These are phyloP conservation scores for Pygoscelis adeliae DNA, from an alignment of 2,113 vertebrate species.

Conservation along the genomic window DNA sequence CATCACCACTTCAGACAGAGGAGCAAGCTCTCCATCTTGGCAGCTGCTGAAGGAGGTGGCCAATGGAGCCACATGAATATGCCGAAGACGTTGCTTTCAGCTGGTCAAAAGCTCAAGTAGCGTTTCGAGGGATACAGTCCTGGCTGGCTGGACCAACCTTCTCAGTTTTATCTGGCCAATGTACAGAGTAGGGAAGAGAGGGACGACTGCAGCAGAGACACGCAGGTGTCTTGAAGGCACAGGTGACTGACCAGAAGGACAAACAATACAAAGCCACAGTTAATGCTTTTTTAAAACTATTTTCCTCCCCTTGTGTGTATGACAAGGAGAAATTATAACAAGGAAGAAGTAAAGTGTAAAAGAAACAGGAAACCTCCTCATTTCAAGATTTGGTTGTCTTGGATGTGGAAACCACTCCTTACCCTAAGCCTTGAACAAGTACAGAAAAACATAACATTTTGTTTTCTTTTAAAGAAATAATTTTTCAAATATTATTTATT, in stretches of 20 bases:
- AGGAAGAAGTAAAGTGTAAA: not conserved
- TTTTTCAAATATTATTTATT: not conserved
- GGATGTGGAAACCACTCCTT: not conserved
- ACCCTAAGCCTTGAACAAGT: not conserved
- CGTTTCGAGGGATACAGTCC: not conserved
- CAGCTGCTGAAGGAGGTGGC: not conserved
- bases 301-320: not conserved
- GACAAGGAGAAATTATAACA: not conserved
- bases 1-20: not conserved
- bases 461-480: not conserved
- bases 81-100: not conserved
- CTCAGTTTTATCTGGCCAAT: not conserved
- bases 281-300: not conserved
- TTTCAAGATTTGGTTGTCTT: not conserved
- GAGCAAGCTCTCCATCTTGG: not conserved
- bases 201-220: not conserved
- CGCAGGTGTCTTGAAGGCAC: not conserved
- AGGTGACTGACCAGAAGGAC: not conserved
- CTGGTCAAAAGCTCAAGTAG: not conserved
- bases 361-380: not conserved
- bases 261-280: not conserved
- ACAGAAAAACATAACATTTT: not conserved
- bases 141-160: not conserved
- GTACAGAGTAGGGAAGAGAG: not conserved
- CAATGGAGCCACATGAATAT: not conserved